Base-by-base conservation (phyloP, 2,888 invertebrate species). In the Stegana nigrithorax region DNA sequence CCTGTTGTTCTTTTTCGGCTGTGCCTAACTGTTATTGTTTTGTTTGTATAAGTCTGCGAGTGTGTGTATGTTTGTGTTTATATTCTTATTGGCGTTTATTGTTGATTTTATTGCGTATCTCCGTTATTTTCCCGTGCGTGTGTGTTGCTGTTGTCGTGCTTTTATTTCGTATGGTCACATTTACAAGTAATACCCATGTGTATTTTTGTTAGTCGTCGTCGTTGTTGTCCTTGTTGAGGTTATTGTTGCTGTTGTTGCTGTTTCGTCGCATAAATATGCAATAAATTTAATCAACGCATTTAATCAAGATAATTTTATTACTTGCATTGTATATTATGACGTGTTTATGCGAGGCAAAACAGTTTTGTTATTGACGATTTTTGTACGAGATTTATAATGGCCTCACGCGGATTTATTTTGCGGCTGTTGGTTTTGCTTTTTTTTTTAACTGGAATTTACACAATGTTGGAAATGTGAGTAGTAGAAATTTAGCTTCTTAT, bases 261-360 rank as follows among this genome's bases (percentile, higher is more conserved):
- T 63, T 67, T 59, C 60, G 12, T 57, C 64, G 45, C 65, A 71
- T 68, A 75, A 78, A 73, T 73, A 72, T 73, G 71, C 69, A 67
- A 72, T 78, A 74, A 74, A 82, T 78, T 77, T 73, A 75, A 81
- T 80, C 80, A 77, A 71, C 71, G 73, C 73, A 75, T 75, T 81
- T 68, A 71, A 82, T 81, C 75, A 74, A 73, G 72, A 77, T 79
- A 73, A 75, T 78, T 78, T 69, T 67, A 70, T 72, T 76, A 69
- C 32, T 32, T 36, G n/a, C 12, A 21, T 55, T 19, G 10, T 32
- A 10, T 29, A 53, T 29, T 53, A 55, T 55, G 36, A 36, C 21
- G 36, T 55, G 53, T 55, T 55, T 32, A 32, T 55, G 53, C 26
- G 26, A n/a, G n/a, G n/a, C n/a, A n/a, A n/a, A n/a, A n/a, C n/a